Evolutionary conservation across 2,797 vertebrate genomes (phyloP).

Genomic region (Euthynnus affinis): DNA sequence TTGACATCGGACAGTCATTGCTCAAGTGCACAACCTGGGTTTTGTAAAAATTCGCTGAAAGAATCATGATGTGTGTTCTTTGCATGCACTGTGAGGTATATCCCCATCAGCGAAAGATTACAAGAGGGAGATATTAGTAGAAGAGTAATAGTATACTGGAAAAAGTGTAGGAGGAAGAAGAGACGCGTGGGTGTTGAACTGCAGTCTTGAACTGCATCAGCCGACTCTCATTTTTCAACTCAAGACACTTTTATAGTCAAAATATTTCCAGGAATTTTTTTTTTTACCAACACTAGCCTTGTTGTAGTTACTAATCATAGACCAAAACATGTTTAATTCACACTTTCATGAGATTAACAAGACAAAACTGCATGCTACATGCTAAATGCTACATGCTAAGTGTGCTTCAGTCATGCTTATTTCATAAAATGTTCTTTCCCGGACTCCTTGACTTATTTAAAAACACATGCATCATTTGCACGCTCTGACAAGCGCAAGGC

Average conservation of each 20-base stretch:
- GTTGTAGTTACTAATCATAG: background rate
- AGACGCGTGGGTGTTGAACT: background rate
- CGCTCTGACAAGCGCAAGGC: constrained; percentile 51
- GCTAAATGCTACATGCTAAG: background rate
- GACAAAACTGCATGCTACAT: background rate
- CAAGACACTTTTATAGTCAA: background rate
- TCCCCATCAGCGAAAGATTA: background rate
- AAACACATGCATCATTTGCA: constrained; percentile 32
- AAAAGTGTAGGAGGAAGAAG: background rate
- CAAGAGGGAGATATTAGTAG: background rate
- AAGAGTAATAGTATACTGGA: background rate
- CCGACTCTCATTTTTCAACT: background rate
- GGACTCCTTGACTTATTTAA: constrained; percentile 2
- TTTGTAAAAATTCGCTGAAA: constrained; percentile 7
- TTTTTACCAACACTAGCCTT: background rate
- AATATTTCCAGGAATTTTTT: background rate
- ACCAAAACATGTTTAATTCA: background rate
- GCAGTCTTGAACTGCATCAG: background rate
- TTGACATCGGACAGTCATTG: constrained; percentile 29
- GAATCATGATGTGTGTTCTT: background rate
- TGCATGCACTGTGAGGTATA: background rate
- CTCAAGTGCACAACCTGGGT: constrained; percentile 25
- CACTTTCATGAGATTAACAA: background rate
- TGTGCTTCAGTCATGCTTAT: constrained; percentile 11
- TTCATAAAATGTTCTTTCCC: constrained; percentile 21